Evolutionary conservation across 2,888 invertebrate species (phyloP).

Genomic region (Aspidiotus rigidus): DNA sequence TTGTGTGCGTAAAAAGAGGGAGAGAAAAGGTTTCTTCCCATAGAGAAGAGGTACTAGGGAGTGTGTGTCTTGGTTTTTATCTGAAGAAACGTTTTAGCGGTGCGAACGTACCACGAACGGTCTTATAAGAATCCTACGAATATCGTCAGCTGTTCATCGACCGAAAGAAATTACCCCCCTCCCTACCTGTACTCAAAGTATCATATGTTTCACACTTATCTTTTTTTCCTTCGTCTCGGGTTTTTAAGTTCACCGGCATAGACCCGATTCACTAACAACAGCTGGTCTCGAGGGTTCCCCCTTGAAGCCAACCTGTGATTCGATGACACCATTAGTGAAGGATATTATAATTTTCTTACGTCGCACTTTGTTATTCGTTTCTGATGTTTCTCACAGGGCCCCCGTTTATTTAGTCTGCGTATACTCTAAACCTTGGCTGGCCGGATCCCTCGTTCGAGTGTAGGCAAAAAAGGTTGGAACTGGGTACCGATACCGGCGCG

Average conservation of each 20-base stretch:
- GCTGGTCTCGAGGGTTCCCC: not conserved
- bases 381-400: conserved; percentile 16
- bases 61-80: not conserved
- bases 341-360: conserved; percentile 18
- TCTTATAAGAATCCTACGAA: no score
- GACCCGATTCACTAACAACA: conserved; percentile 5
- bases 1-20: not conserved
- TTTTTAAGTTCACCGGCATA: conserved; percentile 9
- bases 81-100: no score
- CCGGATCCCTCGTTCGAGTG: no score
- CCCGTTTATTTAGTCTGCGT: not conserved
- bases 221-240: conserved; percentile 11
- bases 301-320: conserved; percentile 11
- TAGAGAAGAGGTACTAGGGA: not conserved
- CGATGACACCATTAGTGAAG: conserved; percentile 31
- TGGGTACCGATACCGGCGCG: not conserved
- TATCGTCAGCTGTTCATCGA: conserved; percentile 19
- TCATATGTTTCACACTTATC: conserved; percentile 25
- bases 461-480: conserved; percentile 10
- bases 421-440: not conserved
- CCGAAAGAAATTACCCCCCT: not conserved
- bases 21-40: not conserved
- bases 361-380: conserved; percentile 5
- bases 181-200: not conserved
- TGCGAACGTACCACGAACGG: not conserved